Percentiles rank a stretch among this genome's conserved stretches.
phyloP scores from a whole-genome alignment of 2,888 invertebrate genomes.

The Melinaea menophilus region DNA sequence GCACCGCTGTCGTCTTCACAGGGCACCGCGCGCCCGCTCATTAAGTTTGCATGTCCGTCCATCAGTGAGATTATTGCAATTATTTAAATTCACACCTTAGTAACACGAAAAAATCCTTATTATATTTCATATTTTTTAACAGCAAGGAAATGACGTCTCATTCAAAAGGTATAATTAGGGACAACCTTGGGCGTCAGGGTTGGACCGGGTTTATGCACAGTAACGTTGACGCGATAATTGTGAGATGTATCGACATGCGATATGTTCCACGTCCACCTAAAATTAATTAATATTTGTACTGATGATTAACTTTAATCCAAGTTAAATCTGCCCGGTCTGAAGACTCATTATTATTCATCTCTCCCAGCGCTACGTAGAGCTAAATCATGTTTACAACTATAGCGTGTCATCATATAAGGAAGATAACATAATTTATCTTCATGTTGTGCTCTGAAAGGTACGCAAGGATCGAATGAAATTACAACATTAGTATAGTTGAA shows the following conservation, averaged over 20 bases:
- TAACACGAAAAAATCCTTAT: constrained; percentile 71
- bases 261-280: constrained; percentile 27
- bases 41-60: constrained; percentile 72
- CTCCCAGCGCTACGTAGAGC: constrained; percentile 21
- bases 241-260: constrained; percentile 61
- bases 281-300: constrained; percentile 34
- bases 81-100: constrained; percentile 78
- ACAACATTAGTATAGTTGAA: constrained; percentile 29
- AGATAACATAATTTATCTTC: constrained; percentile 29
- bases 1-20: constrained; percentile 55
- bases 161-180: constrained; percentile 77
- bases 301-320: constrained; percentile 19
- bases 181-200: constrained; percentile 66
- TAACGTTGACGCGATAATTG: constrained; percentile 61
- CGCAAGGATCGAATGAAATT: constrained; percentile 35
- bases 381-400: constrained; percentile 24
- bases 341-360: constrained; percentile 23
- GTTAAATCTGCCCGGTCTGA: constrained; percentile 18
- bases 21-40: constrained; percentile 54
- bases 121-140: constrained; percentile 75
- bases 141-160: constrained; percentile 75
- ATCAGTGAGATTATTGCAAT: constrained; percentile 72
- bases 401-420: constrained; percentile 29
- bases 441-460: constrained; percentile 31
- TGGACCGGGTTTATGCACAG: constrained; percentile 59